phyloP scores from a whole-genome alignment of 1,140 invertebrate genomes.

The Probaryconus sp. region DNA sequence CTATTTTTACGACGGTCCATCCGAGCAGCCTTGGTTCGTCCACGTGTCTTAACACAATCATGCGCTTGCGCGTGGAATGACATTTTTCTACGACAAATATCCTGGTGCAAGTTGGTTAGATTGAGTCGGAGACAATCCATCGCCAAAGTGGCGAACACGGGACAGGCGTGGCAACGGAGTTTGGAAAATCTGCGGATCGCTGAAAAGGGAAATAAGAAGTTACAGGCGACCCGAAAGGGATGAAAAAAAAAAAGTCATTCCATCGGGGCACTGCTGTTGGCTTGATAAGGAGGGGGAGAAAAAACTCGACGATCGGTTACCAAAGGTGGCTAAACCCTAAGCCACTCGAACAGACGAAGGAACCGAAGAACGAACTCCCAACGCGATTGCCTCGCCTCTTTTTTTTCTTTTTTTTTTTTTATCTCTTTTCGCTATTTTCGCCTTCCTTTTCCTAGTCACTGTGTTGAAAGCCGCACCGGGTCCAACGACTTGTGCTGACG shows the following conservation, averaged over 20 bases:
- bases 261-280: too few species aligned
- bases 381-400: constrained; percentile 18
- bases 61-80: constrained; percentile 16
- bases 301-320: constrained; percentile 56
- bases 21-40: constrained; percentile 29
- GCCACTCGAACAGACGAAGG: constrained; percentile 43
- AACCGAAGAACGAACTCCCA: constrained; percentile 51
- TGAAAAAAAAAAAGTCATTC: constrained; percentile 50
- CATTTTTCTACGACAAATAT: constrained; percentile 57
- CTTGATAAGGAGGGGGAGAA: constrained; percentile 45
- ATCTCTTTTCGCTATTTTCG: constrained; percentile 50
- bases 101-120: constrained; percentile 26
- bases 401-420: constrained; percentile 45
- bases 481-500: constrained; percentile 69
- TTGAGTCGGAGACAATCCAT: constrained; percentile 68
- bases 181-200: constrained; percentile 66
- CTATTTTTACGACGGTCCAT: constrained; percentile 59
- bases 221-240: constrained; percentile 26
- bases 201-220: constrained; percentile 62
- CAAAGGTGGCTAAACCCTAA: constrained; percentile 55
- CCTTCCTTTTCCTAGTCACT: constrained; percentile 47
- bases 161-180: constrained; percentile 71
- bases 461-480: constrained; percentile 22
- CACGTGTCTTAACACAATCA: constrained; percentile 1
- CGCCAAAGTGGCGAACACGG: constrained; percentile 68